Evolutionary conservation across 1,140 invertebrate species (phyloP).

Genomic region (Riptortus pedestris): DNA sequence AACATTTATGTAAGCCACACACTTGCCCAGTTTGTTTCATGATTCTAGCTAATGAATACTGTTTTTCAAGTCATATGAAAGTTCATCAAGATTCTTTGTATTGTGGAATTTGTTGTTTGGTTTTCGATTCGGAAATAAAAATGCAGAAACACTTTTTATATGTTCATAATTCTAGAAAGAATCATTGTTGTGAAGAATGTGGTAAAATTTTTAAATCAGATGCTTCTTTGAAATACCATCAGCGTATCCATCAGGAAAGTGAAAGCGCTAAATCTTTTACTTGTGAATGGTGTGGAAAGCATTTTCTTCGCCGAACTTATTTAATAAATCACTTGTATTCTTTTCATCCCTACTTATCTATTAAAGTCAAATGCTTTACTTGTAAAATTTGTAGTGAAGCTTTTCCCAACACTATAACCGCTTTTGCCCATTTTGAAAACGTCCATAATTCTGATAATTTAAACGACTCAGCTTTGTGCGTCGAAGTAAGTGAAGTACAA

Average conservation of each 20-base stretch:
- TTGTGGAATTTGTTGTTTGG: constrained; percentile 26
- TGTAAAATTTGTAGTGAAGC: constrained; percentile 30
- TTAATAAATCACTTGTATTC: constrained; percentile 29
- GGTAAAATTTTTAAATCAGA: constrained; percentile 28
- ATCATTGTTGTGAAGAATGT: constrained; percentile 30
- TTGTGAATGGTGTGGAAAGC: constrained; percentile 31
- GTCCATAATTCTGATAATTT: constrained; percentile 15
- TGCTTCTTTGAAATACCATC: constrained; percentile 27
- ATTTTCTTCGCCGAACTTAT: constrained; percentile 27
- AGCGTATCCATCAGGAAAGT: constrained; percentile 24
- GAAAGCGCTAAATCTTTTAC: constrained; percentile 23
- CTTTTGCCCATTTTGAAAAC: constrained; percentile 26
- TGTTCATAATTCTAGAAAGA: constrained; percentile 8
- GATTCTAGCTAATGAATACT: constrained; percentile 3
- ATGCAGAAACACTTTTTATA: constrained; percentile 28
- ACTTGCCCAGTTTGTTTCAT: constrained; percentile 19
- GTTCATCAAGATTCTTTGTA: neutral
- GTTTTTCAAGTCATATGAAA: constrained; percentile 8
- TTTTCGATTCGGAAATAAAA: constrained; percentile 26
- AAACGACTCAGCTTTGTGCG: neutral
- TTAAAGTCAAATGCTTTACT: constrained; percentile 27
- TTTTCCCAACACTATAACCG: constrained; percentile 28
- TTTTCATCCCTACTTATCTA: constrained; percentile 23
- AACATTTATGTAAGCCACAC: neutral
- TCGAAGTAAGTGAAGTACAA: constrained; percentile 25